Conservation (phyloP, 1,140 invertebrate species). For the Nautilus pompilius region DNA sequence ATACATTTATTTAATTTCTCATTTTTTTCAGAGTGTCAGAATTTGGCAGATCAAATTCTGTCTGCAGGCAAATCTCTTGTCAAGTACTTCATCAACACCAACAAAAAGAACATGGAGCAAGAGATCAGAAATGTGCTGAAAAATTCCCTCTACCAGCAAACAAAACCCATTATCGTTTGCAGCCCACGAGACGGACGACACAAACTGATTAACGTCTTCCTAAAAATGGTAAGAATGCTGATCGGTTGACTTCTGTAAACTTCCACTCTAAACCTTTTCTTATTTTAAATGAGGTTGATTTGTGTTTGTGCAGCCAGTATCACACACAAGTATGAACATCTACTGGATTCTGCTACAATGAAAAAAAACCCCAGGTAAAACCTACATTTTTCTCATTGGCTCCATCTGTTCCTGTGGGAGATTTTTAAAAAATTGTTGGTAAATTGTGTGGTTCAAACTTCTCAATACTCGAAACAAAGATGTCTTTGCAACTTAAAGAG, state of each 20-base stretch:
- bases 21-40: slow-evolving; percentile 33
- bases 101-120: slow-evolving; percentile 8
- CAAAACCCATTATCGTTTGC: slow-evolving; percentile 35
- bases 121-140: slow-evolving; percentile 24
- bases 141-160: slow-evolving; percentile 30
- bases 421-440: too few species aligned
- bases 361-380: too few species aligned
- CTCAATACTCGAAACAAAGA: too few species aligned
- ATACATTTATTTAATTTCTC: background rate
- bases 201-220: slow-evolving; percentile 28
- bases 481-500: too few species aligned
- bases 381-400: too few species aligned
- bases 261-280: too few species aligned
- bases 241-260: background rate
- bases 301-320: too few species aligned
- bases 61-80: slow-evolving; percentile 35
- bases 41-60: slow-evolving; percentile 39
- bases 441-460: too few species aligned
- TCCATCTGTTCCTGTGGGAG: too few species aligned
- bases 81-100: slow-evolving; percentile 27
- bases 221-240: slow-evolving; percentile 25
- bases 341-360: too few species aligned
- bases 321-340: too few species aligned
- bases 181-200: slow-evolving; percentile 40
- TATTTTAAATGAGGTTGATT: too few species aligned